Evolutionary conservation across 2,888 invertebrate genomes (phyloP), one percentile per base, ranked within the genome.

Genomic region (Drosophila paramelanica): DNA sequence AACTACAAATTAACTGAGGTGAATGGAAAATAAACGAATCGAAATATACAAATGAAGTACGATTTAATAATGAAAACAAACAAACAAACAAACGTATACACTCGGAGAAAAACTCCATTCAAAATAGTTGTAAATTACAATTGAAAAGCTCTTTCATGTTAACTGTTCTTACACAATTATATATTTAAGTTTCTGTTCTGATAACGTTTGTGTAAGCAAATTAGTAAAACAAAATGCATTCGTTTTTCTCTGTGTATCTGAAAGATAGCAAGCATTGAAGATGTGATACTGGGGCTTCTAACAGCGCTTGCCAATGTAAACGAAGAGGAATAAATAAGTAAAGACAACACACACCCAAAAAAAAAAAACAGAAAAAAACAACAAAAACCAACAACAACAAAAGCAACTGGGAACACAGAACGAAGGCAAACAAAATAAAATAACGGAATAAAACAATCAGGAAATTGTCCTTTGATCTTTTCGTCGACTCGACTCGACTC

Each of bases 391-490:
- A 43, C 61, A 70, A 39, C 55, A 71, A 65, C 50, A 69, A 42
- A 39, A 53, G 36, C 36, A 36, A 13, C 11, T 5, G 36, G 36
- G 36, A 36, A 5, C 31, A 25, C 46, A 64, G 53, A 70, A 61
- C 65, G 47, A 64, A 68, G 41, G 71, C 75, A 87, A 84, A 89
- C 84, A 87, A 81, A 77, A 84, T 85, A 83, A 79, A 85, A 85
- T 88, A 85, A 85, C 81, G 67, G 53, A 79, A 81, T 81, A 84
- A 88, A 89, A 89, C 81, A 88, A 88, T 86, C 87, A 83, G 80
- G 73, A 84, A 89, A 87, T 84, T 80, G 81, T 88, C 84, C 84
- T 86, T 86, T 86, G 87, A 88, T 86, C 89, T 88, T 85, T 88
- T 73, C 57, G 52, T 50, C 53, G 45, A 17, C 17, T 17, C 17